These are phyloP conservation scores for Pangasius larnaudii DNA, from an alignment of 2,797 vertebrate species.

Conservation along the genomic window DNA sequence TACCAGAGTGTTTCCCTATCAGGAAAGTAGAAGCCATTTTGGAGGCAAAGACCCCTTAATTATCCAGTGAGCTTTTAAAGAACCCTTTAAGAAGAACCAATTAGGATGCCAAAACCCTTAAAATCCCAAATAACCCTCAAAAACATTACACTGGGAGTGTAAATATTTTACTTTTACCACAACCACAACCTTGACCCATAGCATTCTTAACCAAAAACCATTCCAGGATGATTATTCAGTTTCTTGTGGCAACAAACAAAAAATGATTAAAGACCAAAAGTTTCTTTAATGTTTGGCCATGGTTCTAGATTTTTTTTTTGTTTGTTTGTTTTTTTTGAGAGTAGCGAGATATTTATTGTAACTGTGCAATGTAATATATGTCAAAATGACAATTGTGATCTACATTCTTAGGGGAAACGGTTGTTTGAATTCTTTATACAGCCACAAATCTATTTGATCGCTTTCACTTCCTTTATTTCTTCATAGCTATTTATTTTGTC, in stretches of 20 bases:
- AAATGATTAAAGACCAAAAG: background rate
- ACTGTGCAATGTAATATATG: background rate
- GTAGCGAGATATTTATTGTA: background rate
- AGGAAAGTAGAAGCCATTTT: background rate
- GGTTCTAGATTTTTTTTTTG: background rate
- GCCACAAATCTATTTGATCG: background rate
- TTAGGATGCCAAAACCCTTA: background rate
- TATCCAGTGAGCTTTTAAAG: background rate
- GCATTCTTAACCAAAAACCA: background rate
- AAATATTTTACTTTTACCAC: background rate
- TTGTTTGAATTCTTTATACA: background rate
- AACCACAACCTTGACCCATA: background rate
- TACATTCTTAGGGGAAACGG: background rate
- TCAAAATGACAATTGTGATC: too few relatives aligned
- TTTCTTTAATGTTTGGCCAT: background rate
- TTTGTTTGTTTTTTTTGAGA: background rate
- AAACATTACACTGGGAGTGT: background rate
- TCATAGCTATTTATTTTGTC: background rate
- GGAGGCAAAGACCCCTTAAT: background rate
- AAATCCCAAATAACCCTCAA: background rate
- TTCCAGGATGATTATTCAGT: background rate
- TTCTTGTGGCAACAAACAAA: background rate
- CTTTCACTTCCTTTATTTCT: background rate
- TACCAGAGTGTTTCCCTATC: background rate
- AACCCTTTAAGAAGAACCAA: background rate